Percentiles rank a stretch among this genome's conserved stretches.
phyloP scores from a whole-genome alignment of 1,140 invertebrate genomes.

The Eupeodes corollae region DNA sequence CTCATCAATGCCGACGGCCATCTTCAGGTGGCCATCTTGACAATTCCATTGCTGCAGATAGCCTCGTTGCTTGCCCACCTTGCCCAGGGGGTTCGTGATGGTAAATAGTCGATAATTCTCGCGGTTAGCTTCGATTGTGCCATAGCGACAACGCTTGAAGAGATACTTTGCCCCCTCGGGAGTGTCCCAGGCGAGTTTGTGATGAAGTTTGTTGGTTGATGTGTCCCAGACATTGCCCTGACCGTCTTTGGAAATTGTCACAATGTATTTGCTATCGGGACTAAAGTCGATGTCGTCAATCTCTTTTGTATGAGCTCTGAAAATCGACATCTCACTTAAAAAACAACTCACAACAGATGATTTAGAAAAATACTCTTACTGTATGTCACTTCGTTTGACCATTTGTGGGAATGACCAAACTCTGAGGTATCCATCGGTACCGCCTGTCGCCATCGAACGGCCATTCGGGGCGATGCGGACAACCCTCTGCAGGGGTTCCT shows the following conservation, averaged over 20 bases:
- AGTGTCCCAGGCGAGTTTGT: conserved; percentile 56
- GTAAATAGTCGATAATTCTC: conserved; percentile 62
- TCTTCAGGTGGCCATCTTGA: conserved; percentile 42
- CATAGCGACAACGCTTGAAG: conserved; percentile 72
- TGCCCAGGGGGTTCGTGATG: conserved; percentile 62
- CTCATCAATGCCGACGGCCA: conserved; percentile 51
- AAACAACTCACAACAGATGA: no score
- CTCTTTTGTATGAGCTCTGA: conserved; percentile 60
- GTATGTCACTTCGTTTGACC: conserved; percentile 52
- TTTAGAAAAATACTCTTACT: conserved; percentile 26
- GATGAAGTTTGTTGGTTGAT: conserved; percentile 40
- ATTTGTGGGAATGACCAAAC: conserved; percentile 82
- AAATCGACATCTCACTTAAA: no score
- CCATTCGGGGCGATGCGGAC: conserved; percentile 67
- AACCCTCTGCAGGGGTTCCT: conserved; percentile 75
- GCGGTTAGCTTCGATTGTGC: conserved; percentile 52
- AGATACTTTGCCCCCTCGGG: conserved; percentile 64
- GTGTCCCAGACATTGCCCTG: conserved; percentile 69
- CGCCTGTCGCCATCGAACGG: conserved; percentile 77
- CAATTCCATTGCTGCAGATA: conserved; percentile 63
- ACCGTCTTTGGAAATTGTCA: conserved; percentile 81
- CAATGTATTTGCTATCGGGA: conserved; percentile 58
- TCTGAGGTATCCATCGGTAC: conserved; percentile 75
- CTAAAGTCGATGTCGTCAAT: conserved; percentile 88
- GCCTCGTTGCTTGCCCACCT: conserved; percentile 56